Evolutionary conservation across 1,140 invertebrate genomes (phyloP).

Genomic region (Drosophila athabasca): DNA sequence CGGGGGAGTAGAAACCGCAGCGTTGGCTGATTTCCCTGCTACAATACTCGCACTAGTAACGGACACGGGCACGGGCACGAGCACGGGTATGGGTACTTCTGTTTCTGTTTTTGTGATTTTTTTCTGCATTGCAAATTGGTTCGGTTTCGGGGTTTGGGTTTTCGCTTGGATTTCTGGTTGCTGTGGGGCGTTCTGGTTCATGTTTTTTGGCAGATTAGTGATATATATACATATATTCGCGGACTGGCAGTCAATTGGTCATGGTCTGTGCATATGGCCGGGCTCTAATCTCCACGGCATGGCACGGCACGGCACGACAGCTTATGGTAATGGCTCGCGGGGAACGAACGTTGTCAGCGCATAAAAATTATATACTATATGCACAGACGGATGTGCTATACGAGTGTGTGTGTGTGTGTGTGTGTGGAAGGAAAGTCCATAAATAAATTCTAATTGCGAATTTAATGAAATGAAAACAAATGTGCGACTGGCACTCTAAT

Average conservation of each 20-base stretch:
- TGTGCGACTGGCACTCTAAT: slow-evolving; percentile 48
- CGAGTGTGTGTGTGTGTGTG: slow-evolving; percentile 39
- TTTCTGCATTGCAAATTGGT: slow-evolving; percentile 50
- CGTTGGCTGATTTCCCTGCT: slow-evolving; percentile 15
- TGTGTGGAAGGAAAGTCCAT: slow-evolving; percentile 34
- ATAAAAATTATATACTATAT: slow-evolving; percentile 26
- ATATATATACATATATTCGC: slow-evolving; percentile 52
- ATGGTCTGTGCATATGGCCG: slow-evolving; percentile 56
- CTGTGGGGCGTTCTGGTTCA: slow-evolving; percentile 17
- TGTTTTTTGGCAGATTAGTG: slow-evolving; percentile 64
- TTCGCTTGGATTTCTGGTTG: too few species aligned
- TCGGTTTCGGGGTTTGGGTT: background rate
- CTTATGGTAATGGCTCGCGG: slow-evolving; percentile 65
- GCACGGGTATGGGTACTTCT: slow-evolving; percentile 19
- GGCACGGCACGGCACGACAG: slow-evolving; percentile 12
- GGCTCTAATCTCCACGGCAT: slow-evolving; percentile 58
- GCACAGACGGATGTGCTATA: background rate
- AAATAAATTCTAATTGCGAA: slow-evolving; percentile 77
- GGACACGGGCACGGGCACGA: too few species aligned
- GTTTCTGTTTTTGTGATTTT: slow-evolving; percentile 32
- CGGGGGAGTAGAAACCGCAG: slow-evolving; percentile 49
- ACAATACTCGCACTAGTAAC: too few species aligned
- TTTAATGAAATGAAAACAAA: slow-evolving; percentile 79
- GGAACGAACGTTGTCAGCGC: slow-evolving; percentile 46
- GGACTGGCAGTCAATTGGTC: slow-evolving; percentile 67